Conservation (phyloP, 2,113 vertebrate species). For the Rhinichthys klamathensis region DNA sequence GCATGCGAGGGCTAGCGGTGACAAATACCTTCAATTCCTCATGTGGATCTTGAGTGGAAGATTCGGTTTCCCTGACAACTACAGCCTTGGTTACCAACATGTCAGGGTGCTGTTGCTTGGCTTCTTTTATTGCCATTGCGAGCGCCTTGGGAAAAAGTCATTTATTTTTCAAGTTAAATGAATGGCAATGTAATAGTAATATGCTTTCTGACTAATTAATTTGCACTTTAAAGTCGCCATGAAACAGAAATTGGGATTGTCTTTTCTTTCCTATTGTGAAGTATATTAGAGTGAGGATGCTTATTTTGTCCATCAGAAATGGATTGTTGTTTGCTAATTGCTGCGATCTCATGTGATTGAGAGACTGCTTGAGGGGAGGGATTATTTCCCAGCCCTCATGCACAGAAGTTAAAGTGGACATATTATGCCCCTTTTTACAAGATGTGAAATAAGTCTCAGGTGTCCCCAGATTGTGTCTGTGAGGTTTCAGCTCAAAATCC, state of each 20-base stretch:
- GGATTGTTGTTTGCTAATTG: neutral
- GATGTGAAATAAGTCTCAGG: no score
- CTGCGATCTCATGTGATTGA: neutral
- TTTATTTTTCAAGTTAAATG: slow-evolving; percentile 29
- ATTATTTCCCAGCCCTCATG: neutral
- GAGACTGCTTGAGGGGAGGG: neutral
- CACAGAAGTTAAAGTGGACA: no score
- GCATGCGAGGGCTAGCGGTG: slow-evolving; percentile 15
- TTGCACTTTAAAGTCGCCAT: neutral
- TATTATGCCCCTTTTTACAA: no score
- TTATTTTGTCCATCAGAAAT: neutral
- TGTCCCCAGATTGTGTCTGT: no score
- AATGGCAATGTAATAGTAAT: slow-evolving; percentile 1
- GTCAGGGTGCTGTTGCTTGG: slow-evolving; percentile 97
- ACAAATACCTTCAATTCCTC: slow-evolving; percentile 85
- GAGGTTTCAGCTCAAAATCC: no score
- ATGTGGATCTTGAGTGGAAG: slow-evolving; percentile 88
- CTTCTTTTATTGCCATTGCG: slow-evolving; percentile 98
- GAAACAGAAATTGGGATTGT: neutral
- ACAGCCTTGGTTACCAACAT: slow-evolving; percentile 99
- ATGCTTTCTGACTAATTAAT: slow-evolving; percentile 20
- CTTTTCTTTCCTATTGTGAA: neutral
- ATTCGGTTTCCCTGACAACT: slow-evolving; percentile 98
- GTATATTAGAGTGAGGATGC: neutral
- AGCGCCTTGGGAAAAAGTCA: slow-evolving; percentile 80